phyloP scores from a whole-genome alignment of 2,113 vertebrate genomes.

The Tinamus guttatus region DNA sequence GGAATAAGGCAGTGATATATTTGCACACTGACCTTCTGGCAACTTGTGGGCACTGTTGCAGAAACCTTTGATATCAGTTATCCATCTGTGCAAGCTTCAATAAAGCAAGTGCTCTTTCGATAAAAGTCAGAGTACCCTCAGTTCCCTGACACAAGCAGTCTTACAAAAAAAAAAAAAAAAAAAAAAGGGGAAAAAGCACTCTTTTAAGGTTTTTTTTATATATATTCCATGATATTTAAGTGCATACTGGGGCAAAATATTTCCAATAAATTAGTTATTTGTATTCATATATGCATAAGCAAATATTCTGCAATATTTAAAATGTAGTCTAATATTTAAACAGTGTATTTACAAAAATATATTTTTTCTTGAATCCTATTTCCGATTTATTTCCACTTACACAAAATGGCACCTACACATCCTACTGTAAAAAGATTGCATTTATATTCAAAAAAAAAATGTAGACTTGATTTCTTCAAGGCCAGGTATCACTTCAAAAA shows the following conservation, averaged over 20 bases:
- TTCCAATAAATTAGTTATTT: background rate
- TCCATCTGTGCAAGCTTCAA: background rate
- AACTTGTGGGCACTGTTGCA: constrained; percentile 28
- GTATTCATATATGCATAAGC: background rate
- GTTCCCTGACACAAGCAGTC: background rate
- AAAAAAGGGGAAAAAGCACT: background rate
- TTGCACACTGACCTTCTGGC: constrained; percentile 23
- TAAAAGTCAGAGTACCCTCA: background rate
- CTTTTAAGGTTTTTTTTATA: background rate
- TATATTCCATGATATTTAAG: background rate
- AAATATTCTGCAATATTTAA: background rate
- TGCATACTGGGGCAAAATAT: background rate
- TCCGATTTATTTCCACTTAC: background rate
- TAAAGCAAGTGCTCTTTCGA: constrained; percentile 15
- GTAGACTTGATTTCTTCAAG: background rate
- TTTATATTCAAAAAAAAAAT: background rate
- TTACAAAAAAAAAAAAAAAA: background rate
- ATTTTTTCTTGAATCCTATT: background rate
- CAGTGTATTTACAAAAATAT: background rate
- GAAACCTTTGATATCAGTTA: constrained; percentile 38
- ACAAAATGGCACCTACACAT: background rate
- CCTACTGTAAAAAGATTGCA: background rate
- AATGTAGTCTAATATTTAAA: background rate
- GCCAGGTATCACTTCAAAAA: background rate
- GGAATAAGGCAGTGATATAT: background rate